phyloP scores from a whole-genome alignment of 2,113 vertebrate genomes.

The Maccullochella peelii region DNA sequence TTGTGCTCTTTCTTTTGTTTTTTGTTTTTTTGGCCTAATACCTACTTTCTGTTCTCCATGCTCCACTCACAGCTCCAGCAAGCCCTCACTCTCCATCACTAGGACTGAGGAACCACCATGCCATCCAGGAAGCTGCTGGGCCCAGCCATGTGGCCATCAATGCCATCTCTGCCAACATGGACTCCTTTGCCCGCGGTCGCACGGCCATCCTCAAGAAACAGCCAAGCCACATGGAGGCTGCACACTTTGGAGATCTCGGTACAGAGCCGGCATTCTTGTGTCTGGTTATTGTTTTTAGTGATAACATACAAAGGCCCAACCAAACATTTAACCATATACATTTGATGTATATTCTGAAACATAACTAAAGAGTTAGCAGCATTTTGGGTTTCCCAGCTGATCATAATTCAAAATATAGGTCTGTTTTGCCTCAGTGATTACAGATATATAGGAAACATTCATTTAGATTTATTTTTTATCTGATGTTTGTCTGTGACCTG shows the following conservation, averaged over 20 bases:
- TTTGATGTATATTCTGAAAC: not conserved
- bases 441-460: not conserved
- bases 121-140: constrained; percentile 94
- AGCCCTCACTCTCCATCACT: constrained; percentile 89
- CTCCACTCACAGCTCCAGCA: constrained; percentile 77
- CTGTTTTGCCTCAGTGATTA: not conserved
- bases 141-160: constrained; percentile 98
- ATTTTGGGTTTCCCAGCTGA: not conserved
- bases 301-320: not conserved
- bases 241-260: constrained; percentile 98
- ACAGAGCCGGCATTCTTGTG: constrained; percentile 50
- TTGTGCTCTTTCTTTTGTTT: not conserved
- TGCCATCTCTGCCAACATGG: constrained; percentile 99
- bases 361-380: too few relatives aligned
- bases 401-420: not conserved
- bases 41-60: not conserved
- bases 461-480: not conserved
- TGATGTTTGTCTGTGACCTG: not conserved
- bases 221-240: constrained; percentile 97
- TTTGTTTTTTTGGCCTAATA: not conserved
- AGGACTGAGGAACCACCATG: constrained; percentile 91
- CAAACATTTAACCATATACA: not conserved
- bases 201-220: constrained; percentile 97
- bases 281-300: not conserved
- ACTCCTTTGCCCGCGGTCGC: constrained; percentile 95